Base-by-base conservation (phyloP, 2,797 vertebrate genomes). In the Scomberomorus guttatus region DNA sequence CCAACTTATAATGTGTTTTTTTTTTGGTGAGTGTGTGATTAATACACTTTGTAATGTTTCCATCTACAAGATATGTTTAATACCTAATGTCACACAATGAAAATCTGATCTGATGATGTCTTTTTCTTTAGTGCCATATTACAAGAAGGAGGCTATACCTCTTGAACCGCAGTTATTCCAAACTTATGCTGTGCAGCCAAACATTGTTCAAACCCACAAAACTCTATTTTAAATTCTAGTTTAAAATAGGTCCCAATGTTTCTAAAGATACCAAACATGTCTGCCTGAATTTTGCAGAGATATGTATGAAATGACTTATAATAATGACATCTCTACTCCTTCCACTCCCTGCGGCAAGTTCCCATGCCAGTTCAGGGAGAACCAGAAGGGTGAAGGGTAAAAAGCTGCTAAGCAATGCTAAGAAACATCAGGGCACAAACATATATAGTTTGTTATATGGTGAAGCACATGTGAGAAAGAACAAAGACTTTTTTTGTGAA, bases 391-490 rank as follows among this genome's bases (percentile, higher is more conserved):
- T 37, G 11, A 37, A 37, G 11, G 37, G 37, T 37, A 37, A 37
- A 37, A 37, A n/a, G n/a, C n/a, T n/a, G n/a, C n/a, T n/a, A n/a
- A n/a, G n/a, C n/a, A n/a, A 63, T 60, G 50, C 52, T 42, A 48
- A 51, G 25, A n/a, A 72, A 67, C 48, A 39, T 13, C 4, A 66
- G 50, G 32, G 17, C 50, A 34, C 12, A 39, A 57, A 60, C 44
- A 27, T 50, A 42, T 59, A 48, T 24, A 6, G 24, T 57, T 22
- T 61, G 11, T 64, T 69, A 60, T 56, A 44, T 69, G 22, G 29
- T 46, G 15, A 66, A 52, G 55, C 56, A 66, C 32, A 25, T 69
- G 54, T 69, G 39, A 72, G 70, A 60, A 60, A 22, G 20, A 74
- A 72, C 32, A 37, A 39, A 71, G 55, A 44, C 60, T 71, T 22